Percentiles rank a stretch among this genome's conserved stretches.
Conservation (phyloP, 2,797 vertebrate species). For the Phrynocephalus forsythii region DNA sequence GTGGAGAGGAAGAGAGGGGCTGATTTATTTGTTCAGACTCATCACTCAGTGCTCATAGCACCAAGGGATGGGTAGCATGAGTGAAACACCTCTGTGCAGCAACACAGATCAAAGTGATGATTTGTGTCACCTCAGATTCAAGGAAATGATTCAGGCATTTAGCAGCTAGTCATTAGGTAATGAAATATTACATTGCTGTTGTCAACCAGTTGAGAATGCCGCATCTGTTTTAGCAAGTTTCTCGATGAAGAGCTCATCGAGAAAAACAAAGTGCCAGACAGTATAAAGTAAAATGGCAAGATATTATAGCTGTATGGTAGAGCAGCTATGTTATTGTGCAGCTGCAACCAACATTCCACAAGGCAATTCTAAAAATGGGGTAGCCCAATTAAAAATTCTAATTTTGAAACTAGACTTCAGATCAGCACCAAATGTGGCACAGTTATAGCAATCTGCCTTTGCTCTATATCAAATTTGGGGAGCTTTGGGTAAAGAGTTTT, state of each 20-base stretch:
- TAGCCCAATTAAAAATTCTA: too few species aligned
- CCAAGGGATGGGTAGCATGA: background rate
- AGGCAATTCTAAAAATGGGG: too few species aligned
- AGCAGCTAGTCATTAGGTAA: background rate
- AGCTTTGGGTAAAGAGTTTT: too few species aligned
- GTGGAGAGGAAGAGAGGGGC: background rate
- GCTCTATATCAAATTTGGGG: too few species aligned
- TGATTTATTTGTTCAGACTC: background rate
- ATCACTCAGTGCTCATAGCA: background rate
- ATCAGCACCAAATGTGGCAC: too few species aligned
- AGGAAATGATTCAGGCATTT: background rate
- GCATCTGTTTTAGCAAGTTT: background rate
- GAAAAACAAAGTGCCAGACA: too few species aligned
- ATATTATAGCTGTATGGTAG: too few species aligned
- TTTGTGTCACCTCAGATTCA: background rate
- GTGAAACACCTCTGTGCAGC: conserved; percentile 1
- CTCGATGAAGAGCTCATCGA: too few species aligned
- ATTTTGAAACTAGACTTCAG: too few species aligned
- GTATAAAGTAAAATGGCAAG: background rate
- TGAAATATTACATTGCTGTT: background rate
- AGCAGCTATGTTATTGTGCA: too few species aligned
- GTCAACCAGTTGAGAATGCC: background rate
- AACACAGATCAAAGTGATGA: background rate
- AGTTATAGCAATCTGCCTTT: too few species aligned
- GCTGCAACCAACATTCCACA: too few species aligned